phyloP scores from a whole-genome alignment of 2,888 invertebrate genomes.

The Dastarcus helophoroides region DNA sequence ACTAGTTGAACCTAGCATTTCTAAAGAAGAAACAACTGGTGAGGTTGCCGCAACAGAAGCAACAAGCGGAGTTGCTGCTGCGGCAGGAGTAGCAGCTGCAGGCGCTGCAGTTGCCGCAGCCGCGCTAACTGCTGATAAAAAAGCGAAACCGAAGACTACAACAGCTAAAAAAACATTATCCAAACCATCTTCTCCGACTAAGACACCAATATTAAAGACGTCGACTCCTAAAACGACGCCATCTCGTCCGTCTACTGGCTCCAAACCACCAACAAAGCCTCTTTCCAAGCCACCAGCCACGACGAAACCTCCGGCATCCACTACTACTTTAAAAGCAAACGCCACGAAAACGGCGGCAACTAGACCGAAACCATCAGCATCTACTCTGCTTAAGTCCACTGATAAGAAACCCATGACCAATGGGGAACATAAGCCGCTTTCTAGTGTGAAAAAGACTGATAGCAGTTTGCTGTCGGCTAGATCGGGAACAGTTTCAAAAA shows the following conservation, averaged over 20 bases:
- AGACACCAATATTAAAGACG: constrained; percentile 10
- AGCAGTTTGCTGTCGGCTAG: constrained; percentile 5
- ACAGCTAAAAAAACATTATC: constrained; percentile 15
- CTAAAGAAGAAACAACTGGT: background rate
- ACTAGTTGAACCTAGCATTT: background rate
- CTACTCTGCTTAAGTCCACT: constrained; percentile 11
- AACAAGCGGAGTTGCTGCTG: constrained; percentile 17
- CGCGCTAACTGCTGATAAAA: constrained; percentile 25
- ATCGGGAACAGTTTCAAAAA: constrained; percentile 12
- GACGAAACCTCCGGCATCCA: constrained; percentile 15
- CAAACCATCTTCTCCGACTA: constrained; percentile 16
- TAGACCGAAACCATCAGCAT: constrained; percentile 18
- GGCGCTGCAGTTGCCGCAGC: constrained; percentile 24
- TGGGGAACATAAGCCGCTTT: constrained; percentile 40
- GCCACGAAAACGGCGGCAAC: constrained; percentile 14
- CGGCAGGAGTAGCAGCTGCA: constrained; percentile 23
- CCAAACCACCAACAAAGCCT: constrained; percentile 15
- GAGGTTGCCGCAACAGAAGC: constrained; percentile 7
- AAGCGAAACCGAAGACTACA: constrained; percentile 20
- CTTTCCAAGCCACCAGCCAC: constrained; percentile 9
- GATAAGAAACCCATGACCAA: constrained; percentile 46
- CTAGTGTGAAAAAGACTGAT: constrained; percentile 14
- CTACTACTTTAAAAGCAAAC: constrained; percentile 10
- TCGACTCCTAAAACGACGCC: constrained; percentile 8
- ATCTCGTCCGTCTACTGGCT: constrained; percentile 15